A percentile compares a stretch with the other conserved stretches of the same genome.
These are phyloP conservation scores for Archivesica marissinica DNA, from an alignment of 1,140 invertebrate species.

Conservation along the genomic window DNA sequence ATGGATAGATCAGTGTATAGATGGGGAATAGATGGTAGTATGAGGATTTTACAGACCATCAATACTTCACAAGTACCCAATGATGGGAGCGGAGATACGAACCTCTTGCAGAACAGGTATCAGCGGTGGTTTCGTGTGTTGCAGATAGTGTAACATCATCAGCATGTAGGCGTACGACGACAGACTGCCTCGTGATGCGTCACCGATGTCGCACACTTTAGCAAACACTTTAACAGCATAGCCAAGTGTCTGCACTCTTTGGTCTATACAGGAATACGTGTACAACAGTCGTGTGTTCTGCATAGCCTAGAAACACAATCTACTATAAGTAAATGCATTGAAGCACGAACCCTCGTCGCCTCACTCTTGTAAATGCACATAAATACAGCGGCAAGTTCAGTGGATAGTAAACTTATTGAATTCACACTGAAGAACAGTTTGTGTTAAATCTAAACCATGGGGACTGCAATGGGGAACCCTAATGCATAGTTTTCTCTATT, in stretches of 20 bases:
- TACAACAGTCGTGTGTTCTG: slow-evolving; percentile 86
- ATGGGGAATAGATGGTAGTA: neutral
- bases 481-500: too few species aligned
- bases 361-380: too few species aligned
- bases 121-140: slow-evolving; percentile 86
- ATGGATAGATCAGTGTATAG: too few species aligned
- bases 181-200: slow-evolving; percentile 87
- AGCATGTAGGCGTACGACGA: slow-evolving; percentile 88
- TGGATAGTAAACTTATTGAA: too few species aligned
- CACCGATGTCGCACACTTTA: slow-evolving; percentile 87
- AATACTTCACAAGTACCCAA: neutral
- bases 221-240: slow-evolving; percentile 87
- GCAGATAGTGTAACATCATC: slow-evolving; percentile 87
- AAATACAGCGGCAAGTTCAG: too few species aligned
- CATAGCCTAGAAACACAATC: slow-evolving; percentile 84
- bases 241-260: slow-evolving; percentile 85
- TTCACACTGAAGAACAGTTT: too few species aligned
- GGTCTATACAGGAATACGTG: slow-evolving; percentile 86
- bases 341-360: too few species aligned
- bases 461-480: too few species aligned
- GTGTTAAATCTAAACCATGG: too few species aligned
- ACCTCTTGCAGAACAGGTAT: slow-evolving; percentile 88
- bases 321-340: too few species aligned
- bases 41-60: neutral
- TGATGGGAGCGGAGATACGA: too few species aligned